These are phyloP conservation scores for Tragulus kanchil DNA, from an alignment of 2,113 vertebrate genomes.

Conservation along the genomic window DNA sequence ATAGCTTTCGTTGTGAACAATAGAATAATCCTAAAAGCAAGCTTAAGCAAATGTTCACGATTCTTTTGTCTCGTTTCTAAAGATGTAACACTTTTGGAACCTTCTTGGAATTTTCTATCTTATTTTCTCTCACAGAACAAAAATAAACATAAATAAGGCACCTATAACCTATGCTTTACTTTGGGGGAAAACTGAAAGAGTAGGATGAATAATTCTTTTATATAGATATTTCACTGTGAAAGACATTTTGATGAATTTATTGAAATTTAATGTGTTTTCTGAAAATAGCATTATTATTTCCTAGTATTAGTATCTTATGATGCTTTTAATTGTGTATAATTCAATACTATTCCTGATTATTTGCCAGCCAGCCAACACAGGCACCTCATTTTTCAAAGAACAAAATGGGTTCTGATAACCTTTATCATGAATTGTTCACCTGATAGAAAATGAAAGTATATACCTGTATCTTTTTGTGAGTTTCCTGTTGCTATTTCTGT, in stretches of 20 bases:
- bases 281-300: constrained; percentile 62
- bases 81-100: background rate
- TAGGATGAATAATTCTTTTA: constrained; percentile 13
- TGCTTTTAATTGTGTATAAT: constrained; percentile 25
- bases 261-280: constrained; percentile 63
- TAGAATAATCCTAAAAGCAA: constrained; percentile 30
- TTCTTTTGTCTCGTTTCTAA: constrained; percentile 58
- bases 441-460: constrained; percentile 66
- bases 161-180: constrained; percentile 19
- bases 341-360: background rate
- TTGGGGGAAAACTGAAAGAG: background rate
- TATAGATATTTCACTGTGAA: background rate
- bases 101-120: background rate
- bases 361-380: background rate
- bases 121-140: constrained; percentile 44
- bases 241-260: constrained; percentile 50
- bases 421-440: constrained; percentile 11
- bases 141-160: background rate
- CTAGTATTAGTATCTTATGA: constrained; percentile 2
- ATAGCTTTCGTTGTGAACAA: constrained; percentile 13
- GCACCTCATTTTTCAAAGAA: constrained; percentile 42
- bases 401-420: background rate
- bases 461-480: constrained; percentile 58
- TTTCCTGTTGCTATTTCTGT: constrained; percentile 56
- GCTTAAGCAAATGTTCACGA: background rate